A percentile compares a stretch with the other conserved stretches of the same genome.
Evolutionary conservation across 2,797 vertebrate genomes (phyloP).

Genomic region (Pangasius macronema): DNA sequence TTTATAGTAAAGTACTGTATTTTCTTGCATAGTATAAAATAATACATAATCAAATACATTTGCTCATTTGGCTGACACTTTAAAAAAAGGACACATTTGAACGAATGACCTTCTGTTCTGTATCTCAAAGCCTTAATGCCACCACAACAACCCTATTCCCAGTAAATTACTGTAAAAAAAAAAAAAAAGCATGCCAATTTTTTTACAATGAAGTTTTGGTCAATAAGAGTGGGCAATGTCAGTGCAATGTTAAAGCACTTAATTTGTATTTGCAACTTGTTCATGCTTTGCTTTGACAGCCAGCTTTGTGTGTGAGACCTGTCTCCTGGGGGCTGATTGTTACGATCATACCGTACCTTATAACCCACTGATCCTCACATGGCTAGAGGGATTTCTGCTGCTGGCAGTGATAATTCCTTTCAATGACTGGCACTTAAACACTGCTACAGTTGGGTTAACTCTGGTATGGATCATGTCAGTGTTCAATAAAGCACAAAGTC

Average conservation of each 20-base stretch:
- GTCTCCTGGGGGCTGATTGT: neutral
- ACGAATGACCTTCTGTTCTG: neutral
- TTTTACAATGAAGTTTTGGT: neutral
- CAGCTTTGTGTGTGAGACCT: constrained; percentile 5
- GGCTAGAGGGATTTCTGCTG: neutral
- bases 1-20: too few species aligned
- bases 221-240: neutral
- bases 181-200: neutral
- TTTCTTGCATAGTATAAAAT: neutral
- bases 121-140: neutral
- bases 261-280: neutral
- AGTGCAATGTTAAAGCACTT: neutral
- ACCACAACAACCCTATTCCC: neutral
- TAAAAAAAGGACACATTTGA: neutral
- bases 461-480: constrained; percentile 18
- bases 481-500: neutral
- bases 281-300: constrained; percentile 2
- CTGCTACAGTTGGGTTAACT: constrained; percentile 22
- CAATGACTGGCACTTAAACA: constrained; percentile 23
- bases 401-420: constrained; percentile 38
- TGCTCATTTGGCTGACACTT: neutral
- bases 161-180: neutral
- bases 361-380: neutral
- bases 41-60: neutral
- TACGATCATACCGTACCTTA: neutral